Evolutionary conservation across 37 sponge, comb jelly and placozoan species (phyloP), one percentile per base, ranked within the genome.

Genomic region (Oopsacas minuta): DNA sequence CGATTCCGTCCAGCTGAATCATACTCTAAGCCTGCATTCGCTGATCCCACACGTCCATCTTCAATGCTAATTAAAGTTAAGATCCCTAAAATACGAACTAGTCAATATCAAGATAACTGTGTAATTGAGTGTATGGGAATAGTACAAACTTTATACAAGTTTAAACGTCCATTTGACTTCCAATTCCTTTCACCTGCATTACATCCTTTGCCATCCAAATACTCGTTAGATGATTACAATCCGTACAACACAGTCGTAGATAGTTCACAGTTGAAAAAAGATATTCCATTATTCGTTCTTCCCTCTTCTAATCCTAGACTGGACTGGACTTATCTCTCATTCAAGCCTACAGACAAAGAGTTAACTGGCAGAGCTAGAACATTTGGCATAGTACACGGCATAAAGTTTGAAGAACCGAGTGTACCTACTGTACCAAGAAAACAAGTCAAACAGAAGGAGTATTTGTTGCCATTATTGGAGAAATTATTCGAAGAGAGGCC

Each of bases 401-500:
- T 61, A 5, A 25, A 25, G 17, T 61, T 61, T 12, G 75, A 61
- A 34, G 75, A 61, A 12, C 17, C 75, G 5, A 61, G 75, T 34
- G 75, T 61, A 3, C 75, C 75, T 3, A 12, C 7, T 12, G 75
- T 12, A 5, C 75, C 75, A 3, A 61, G 75, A 3, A 61, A 61
- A 12, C 75, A 12, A 34, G 75, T 12, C 75, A 25, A 12, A 3
- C 3, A 25, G 17, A 61, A 61, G 30, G 75, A 10, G 28, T 12
- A 12, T 3, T 34, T 61, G 28, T 12, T 61, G 17, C 75, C 75
- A 34, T 32, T 61, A 3, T 12, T 61, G 17, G 75, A 61, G 75
- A 34, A 25, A 92, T 61, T 95, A 28, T 95, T 95, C 86, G 88
- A 91, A 42, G 96, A 93, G 81, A 39, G 90, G 36, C 96, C 96